Conservation (phyloP, 92 coral and sea anemone species). For the Blastomussa wellsi region DNA sequence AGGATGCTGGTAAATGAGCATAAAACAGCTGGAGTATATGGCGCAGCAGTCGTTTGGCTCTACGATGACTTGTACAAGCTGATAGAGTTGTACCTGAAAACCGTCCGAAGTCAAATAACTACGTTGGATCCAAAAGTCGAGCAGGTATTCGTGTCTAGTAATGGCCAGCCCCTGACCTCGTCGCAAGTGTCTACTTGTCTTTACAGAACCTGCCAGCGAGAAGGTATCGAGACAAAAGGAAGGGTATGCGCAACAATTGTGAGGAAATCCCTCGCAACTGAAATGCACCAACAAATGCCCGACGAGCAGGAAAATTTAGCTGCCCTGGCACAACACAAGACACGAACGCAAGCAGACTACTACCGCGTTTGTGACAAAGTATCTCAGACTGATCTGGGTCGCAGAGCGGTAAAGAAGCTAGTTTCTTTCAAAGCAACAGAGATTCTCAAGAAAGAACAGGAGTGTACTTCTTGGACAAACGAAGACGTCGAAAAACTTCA, state of each 20-base stretch:
- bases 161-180: conserved; percentile 54
- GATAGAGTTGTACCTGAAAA: conserved; percentile 43
- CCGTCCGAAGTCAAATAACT: conserved; percentile 34
- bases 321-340: conserved; percentile 62
- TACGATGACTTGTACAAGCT: conserved; percentile 45
- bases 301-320: conserved; percentile 49
- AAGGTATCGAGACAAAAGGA: conserved; percentile 33
- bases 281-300: conserved; percentile 56
- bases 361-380: conserved; percentile 58
- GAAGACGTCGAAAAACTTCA: not conserved
- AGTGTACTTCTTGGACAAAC: too few relatives aligned
- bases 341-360: conserved; percentile 47
- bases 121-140: conserved; percentile 18
- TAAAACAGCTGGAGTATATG: conserved; percentile 54
- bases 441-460: too few relatives aligned
- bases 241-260: conserved; percentile 45
- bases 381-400: conserved; percentile 52
- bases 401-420: conserved; percentile 53
- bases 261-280: conserved; percentile 58
- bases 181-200: conserved; percentile 54
- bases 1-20: conserved; percentile 52
- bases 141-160: conserved; percentile 51
- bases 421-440: conserved; percentile 41
- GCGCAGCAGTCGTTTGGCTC: conserved; percentile 60
- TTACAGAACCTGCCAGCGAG: conserved; percentile 56